These are phyloP conservation scores for Perca fluviatilis DNA, from an alignment of 2,113 vertebrate genomes.

Conservation along the genomic window DNA sequence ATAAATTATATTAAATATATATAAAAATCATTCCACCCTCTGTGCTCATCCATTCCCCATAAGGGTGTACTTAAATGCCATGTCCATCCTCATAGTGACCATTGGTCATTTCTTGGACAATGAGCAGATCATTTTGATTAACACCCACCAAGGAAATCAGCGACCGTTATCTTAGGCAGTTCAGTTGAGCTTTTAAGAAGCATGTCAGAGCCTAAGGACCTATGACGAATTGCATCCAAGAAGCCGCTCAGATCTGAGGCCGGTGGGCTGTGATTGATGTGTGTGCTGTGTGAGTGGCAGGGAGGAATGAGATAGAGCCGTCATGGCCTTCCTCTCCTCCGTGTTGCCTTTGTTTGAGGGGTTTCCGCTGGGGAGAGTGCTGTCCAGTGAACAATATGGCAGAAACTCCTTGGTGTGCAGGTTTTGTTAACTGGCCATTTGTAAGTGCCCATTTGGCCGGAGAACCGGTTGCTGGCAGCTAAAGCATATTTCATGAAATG, in stretches of 20 bases:
- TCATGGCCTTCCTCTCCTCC: conserved; percentile 66
- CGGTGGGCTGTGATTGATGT: conserved; percentile 77
- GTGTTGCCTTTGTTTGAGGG: conserved; percentile 68
- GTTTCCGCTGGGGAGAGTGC: conserved; percentile 60
- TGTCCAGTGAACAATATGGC: conserved; percentile 64
- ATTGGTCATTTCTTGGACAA: conserved; percentile 57
- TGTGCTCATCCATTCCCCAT: conserved; percentile 42
- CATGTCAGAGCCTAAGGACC: conserved; percentile 73
- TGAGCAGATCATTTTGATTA: conserved; percentile 74
- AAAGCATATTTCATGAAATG: conserved; percentile 45
- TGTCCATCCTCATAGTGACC: conserved; percentile 26
- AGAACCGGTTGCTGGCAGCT: conserved; percentile 42
- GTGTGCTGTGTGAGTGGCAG: conserved; percentile 77
- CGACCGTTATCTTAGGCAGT: conserved; percentile 63
- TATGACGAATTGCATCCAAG: conserved; percentile 76
- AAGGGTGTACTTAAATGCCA: conserved; percentile 45
- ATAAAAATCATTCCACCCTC: conserved; percentile 14
- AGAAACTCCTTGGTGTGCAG: conserved; percentile 51
- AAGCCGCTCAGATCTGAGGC: conserved; percentile 62
- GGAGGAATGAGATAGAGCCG: conserved; percentile 75
- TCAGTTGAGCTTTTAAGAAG: conserved; percentile 72
- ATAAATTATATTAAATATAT: too few relatives aligned
- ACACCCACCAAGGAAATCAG: conserved; percentile 63
- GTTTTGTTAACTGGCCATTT: conserved; percentile 71
- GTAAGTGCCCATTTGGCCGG: conserved; percentile 55